Conservation (phyloP, 30 jellyfish, hydroid and myxozoan species). For the Aurelia aurita complex sp. Pacific region DNA sequence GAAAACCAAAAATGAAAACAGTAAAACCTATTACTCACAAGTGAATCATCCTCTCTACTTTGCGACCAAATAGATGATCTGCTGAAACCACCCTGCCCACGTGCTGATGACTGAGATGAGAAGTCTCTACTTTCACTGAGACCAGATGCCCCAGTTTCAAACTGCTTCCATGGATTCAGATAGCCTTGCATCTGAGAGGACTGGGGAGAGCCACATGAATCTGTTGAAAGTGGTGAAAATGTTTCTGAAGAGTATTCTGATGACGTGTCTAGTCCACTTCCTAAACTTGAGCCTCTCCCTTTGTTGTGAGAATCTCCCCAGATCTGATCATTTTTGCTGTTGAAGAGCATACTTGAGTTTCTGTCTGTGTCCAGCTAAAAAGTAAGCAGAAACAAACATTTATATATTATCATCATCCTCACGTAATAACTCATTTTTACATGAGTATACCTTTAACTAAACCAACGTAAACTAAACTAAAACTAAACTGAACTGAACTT, state of each 20-base stretch:
- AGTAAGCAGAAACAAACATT: not conserved
- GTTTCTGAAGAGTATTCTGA: conserved; percentile 83
- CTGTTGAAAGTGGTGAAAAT: conserved; percentile 84
- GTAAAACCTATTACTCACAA: not conserved
- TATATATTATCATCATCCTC: not conserved
- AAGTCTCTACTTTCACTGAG: conserved; percentile 43
- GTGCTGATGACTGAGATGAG: conserved; percentile 28
- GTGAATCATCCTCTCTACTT: conserved; percentile 37
- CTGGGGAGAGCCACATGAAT: conserved; percentile 91
- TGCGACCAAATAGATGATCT: conserved; percentile 53
- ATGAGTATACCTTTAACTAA: too few relatives aligned
- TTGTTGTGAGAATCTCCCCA: conserved; percentile 60
- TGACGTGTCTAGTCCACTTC: conserved; percentile 69
- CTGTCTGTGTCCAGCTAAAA: conserved; percentile 63
- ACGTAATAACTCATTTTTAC: too few relatives aligned
- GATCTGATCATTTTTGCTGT: conserved; percentile 34
- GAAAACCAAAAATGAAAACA: too few relatives aligned
- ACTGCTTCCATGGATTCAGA: conserved; percentile 55
- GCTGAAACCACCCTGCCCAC: conserved; percentile 38
- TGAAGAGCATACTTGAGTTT: conserved; percentile 28
- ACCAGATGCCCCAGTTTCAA: conserved; percentile 36
- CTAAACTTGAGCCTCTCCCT: conserved; percentile 71
- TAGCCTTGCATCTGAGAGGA: conserved; percentile 42
- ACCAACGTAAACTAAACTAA: too few relatives aligned
- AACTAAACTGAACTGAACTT: too few relatives aligned